phyloP scores from a whole-genome alignment of 35 echinoderm and acorn worm species.

The Heliocidaris erythrogramma region DNA sequence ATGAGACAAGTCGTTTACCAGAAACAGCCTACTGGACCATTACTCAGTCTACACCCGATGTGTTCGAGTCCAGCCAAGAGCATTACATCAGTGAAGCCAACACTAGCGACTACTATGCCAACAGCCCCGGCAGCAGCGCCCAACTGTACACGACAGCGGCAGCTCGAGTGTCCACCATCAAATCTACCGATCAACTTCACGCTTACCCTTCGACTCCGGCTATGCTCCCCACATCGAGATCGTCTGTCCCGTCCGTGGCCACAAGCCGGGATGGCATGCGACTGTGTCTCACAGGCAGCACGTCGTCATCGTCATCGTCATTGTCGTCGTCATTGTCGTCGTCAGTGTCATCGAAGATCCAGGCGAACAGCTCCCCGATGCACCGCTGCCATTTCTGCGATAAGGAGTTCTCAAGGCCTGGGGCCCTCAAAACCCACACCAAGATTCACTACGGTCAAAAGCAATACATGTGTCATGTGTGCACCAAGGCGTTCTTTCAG shows the following conservation, averaged over 20 bases:
- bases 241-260: background rate
- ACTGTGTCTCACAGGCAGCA: background rate
- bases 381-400: slow-evolving; percentile 63
- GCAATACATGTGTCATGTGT: slow-evolving; percentile 57
- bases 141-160: background rate
- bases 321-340: background rate
- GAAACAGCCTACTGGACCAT: background rate
- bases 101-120: background rate
- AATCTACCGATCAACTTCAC: background rate
- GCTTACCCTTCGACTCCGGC: background rate
- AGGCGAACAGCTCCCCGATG: background rate
- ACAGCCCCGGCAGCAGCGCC: background rate
- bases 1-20: background rate
- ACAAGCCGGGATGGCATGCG: background rate
- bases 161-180: background rate
- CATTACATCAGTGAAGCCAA: background rate
- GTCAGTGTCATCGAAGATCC: background rate
- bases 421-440: slow-evolving; percentile 56
- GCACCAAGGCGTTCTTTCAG: slow-evolving; percentile 63
- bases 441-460: slow-evolving; percentile 61
- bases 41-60: background rate
- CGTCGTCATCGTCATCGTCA: background rate
- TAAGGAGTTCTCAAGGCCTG: slow-evolving; percentile 48
- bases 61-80: background rate
- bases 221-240: background rate